Evolutionary conservation across 2,888 invertebrate species (phyloP).

Genomic region (Eueremaeus valkanovi): DNA sequence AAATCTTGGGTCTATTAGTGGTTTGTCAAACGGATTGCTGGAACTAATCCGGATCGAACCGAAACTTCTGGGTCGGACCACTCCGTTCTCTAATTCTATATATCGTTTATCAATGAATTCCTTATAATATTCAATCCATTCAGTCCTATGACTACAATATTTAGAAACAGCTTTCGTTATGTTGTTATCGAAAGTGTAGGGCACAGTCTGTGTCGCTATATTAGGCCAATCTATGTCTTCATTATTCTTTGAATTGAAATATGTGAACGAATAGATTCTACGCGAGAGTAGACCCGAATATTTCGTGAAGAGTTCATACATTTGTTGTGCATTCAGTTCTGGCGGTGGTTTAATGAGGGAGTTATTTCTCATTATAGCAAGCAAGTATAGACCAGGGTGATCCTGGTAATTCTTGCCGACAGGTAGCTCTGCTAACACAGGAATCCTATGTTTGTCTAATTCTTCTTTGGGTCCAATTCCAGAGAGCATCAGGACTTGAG

Average conservation of each 20-base stretch:
- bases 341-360: neutral
- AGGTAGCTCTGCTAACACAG: neutral
- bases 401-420: neutral
- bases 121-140: neutral
- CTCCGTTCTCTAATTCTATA: neutral
- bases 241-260: neutral
- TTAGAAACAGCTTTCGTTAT: neutral
- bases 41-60: neutral
- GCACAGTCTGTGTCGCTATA: neutral
- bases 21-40: neutral
- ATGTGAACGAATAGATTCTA: neutral
- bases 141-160: neutral
- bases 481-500: neutral
- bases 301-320: neutral
- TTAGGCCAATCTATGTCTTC: neutral
- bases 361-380: neutral
- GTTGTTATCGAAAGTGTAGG: neutral
- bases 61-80: neutral
- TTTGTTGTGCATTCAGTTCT: neutral
- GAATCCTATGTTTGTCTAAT: neutral
- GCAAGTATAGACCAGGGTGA: neutral
- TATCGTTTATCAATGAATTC: neutral
- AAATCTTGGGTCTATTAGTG: neutral
- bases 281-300: neutral
- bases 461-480: neutral